These are phyloP conservation scores for Neolamprologus fasciatus DNA, from an alignment of 2,113 vertebrate species.

Conservation along the genomic window DNA sequence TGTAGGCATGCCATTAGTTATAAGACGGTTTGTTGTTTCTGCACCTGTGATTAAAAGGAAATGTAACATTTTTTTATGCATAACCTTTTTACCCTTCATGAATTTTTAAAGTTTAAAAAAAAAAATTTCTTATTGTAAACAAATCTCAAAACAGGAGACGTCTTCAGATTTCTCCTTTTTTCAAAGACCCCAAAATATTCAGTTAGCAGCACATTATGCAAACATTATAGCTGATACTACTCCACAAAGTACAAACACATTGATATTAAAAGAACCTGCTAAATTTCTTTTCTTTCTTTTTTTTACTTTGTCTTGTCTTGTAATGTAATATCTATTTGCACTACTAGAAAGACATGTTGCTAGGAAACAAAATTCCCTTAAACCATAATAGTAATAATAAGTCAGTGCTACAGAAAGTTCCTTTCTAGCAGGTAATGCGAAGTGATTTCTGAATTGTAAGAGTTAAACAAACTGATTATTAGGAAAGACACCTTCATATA, in stretches of 20 bases:
- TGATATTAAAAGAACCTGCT: background rate
- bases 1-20: background rate
- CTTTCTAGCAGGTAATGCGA: background rate
- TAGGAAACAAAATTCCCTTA: background rate
- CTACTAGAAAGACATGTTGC: background rate
- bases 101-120: background rate
- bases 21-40: background rate
- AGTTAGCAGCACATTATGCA: background rate
- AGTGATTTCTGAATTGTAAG: background rate
- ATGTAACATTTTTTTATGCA: background rate
- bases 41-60: background rate
- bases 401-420: background rate
- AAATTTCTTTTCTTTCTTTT: background rate
- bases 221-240: background rate
- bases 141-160: background rate
- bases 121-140: rapidly evolving
- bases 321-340: background rate
- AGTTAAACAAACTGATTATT: background rate
- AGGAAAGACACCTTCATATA: background rate
- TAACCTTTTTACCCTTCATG: background rate
- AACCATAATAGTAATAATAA: background rate
- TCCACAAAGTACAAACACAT: background rate
- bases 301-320: background rate
- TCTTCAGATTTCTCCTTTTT: background rate
- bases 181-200: background rate